Percentiles rank a stretch among this genome's conserved stretches.
phyloP scores from a whole-genome alignment of 2,113 vertebrate species.

The Sinocyclocheilus anshuiensis region DNA sequence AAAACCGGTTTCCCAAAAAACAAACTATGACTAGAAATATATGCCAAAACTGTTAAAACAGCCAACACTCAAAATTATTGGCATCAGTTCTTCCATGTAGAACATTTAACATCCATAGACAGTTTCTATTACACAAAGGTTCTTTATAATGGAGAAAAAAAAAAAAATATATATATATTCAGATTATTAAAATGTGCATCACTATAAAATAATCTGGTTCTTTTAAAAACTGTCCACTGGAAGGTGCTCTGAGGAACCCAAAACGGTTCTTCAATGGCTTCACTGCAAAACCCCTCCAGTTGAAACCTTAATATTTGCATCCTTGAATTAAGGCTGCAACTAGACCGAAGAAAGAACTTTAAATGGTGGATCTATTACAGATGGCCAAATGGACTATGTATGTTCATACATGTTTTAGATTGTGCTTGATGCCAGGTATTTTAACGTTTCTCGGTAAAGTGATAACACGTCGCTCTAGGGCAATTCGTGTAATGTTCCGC shows the following conservation, averaged over 20 bases:
- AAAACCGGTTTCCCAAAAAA: neutral
- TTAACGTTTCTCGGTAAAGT: neutral
- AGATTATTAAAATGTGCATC: neutral
- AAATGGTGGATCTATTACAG: neutral
- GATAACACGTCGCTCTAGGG: neutral
- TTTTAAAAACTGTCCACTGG: neutral
- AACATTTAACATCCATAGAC: too few species aligned
- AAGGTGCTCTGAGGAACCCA: neutral
- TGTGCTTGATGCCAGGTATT: neutral
- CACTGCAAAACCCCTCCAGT: too few species aligned
- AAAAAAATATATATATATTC: neutral
- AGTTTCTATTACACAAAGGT: too few species aligned
- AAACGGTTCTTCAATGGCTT: neutral
- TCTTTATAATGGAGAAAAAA: neutral
- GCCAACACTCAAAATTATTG: neutral
- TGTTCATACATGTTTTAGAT: neutral
- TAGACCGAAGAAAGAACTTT: neutral
- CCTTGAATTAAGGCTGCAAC: neutral
- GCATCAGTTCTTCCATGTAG: neutral
- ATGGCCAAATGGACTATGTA: neutral
- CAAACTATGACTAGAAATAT: too few species aligned
- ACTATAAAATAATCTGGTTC: neutral
- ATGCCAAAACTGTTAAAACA: too few species aligned
- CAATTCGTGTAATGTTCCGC: conserved; percentile 3
- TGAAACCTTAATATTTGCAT: neutral